phyloP scores from a whole-genome alignment of 37 sponge, comb jelly and placozoan species.

The Halichondria panicea region DNA sequence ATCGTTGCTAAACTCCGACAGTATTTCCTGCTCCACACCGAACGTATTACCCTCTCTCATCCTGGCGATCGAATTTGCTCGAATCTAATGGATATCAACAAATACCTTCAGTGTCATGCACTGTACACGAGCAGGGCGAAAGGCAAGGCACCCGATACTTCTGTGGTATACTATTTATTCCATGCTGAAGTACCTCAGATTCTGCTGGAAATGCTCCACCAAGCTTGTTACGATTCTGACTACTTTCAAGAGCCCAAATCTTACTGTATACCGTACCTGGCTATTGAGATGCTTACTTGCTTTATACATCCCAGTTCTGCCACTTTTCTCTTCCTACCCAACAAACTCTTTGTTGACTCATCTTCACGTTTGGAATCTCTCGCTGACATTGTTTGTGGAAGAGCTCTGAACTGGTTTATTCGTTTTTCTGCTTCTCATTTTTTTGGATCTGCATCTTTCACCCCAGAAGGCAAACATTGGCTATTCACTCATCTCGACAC shows the following conservation, averaged over 20 bases:
- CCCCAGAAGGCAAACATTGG: background rate
- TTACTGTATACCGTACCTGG: background rate
- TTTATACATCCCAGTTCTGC: conserved; percentile 8
- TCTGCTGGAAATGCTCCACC: conserved; percentile 19
- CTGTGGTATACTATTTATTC: background rate
- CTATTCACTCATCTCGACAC: background rate
- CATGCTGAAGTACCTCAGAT: conserved; percentile 18
- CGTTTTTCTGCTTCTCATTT: background rate
- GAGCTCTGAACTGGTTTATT: conserved; percentile 21
- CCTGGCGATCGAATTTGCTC: conserved; percentile 6
- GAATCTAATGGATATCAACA: background rate
- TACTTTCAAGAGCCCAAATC: background rate
- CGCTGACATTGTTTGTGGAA: background rate
- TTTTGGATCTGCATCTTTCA: conserved; percentile 10
- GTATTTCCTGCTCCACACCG: conserved; percentile 15
- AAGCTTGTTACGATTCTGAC: background rate
- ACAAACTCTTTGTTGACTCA: conserved; percentile 28
- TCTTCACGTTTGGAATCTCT: background rate
- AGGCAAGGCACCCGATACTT: background rate
- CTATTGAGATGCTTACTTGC: conserved; percentile 1
- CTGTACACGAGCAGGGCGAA: background rate
- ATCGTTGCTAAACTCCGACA: background rate
- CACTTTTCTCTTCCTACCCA: conserved; percentile 1
- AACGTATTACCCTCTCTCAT: background rate
- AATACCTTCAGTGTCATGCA: conserved; percentile 18